Percentiles rank a stretch among this genome's conserved stretches.
phyloP scores from a whole-genome alignment of 2,113 vertebrate genomes.

The Oenanthe oenanthe region DNA sequence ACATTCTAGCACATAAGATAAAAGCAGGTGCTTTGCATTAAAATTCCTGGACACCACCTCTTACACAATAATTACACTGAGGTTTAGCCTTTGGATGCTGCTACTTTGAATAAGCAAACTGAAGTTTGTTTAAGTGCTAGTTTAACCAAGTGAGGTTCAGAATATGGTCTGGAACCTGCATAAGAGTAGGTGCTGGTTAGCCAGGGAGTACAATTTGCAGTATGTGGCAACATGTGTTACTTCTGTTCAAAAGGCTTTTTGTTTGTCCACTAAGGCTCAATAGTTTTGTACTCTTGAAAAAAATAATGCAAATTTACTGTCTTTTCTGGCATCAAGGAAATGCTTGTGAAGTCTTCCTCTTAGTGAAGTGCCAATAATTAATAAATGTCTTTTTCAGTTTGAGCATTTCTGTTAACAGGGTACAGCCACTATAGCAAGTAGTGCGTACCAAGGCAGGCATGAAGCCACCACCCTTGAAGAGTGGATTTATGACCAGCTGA shows the following conservation, averaged over 20 bases:
- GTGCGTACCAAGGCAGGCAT: not conserved
- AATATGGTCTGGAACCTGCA: not conserved
- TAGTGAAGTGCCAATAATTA: not conserved
- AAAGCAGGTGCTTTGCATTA: not conserved
- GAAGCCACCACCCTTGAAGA: not conserved
- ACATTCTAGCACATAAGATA: not conserved
- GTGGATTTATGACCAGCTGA: not conserved
- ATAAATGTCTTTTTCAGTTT: not conserved
- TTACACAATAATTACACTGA: not conserved
- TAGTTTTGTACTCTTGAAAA: not conserved
- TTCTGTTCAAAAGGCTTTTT: not conserved
- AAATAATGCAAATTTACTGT: not conserved
- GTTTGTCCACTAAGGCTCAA: not conserved
- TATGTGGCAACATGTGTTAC: not conserved
- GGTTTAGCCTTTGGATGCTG: not conserved
- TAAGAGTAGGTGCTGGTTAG: not conserved
- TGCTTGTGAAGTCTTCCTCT: not conserved
- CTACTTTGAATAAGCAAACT: not conserved
- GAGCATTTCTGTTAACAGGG: not conserved
- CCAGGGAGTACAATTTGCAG: not conserved
- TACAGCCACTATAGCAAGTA: not conserved
- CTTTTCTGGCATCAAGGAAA: not conserved
- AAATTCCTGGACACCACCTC: not conserved
- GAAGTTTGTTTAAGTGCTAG: not conserved
- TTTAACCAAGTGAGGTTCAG: slow-evolving; percentile 2